A percentile compares a stretch with the other conserved stretches of the same genome.
Conservation (phyloP, 2,113 vertebrate species). For the Hiodon alosoides region DNA sequence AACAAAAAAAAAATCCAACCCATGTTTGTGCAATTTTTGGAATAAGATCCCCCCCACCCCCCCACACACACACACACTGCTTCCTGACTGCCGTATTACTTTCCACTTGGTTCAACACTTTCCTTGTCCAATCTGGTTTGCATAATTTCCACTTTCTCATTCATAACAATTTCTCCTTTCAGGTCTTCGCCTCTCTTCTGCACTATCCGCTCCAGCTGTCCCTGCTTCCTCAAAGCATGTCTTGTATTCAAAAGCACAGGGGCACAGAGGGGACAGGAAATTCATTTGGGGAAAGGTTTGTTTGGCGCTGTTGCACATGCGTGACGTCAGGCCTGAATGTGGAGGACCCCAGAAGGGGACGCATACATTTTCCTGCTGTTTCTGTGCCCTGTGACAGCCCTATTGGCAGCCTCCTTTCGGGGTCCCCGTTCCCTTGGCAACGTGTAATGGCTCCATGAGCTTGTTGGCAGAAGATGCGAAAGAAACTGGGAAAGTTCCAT, state of each 20-base stretch:
- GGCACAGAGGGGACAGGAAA: constrained; percentile 53
- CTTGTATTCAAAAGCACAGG: constrained; percentile 47
- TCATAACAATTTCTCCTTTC: constrained; percentile 61
- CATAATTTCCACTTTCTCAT: constrained; percentile 65
- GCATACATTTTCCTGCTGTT: constrained; percentile 10
- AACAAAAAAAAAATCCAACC: constrained; percentile 23
- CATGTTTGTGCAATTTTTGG: constrained; percentile 26
- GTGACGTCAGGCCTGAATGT: constrained; percentile 27
- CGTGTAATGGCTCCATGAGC: not conserved
- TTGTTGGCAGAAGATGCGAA: constrained; percentile 11
- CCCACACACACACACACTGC: constrained; percentile 5
- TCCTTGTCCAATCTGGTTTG: constrained; percentile 58
- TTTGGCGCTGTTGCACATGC: constrained; percentile 38
- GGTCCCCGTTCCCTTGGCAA: constrained; percentile 18
- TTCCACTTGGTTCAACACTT: constrained; percentile 43
- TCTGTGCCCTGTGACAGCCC: not conserved
- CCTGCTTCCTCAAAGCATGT: constrained; percentile 54
- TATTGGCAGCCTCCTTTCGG: not conserved
- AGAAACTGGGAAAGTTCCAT: constrained; percentile 14
- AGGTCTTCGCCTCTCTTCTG: constrained; percentile 34
- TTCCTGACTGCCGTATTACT: constrained; percentile 40
- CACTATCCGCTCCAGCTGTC: constrained; percentile 51
- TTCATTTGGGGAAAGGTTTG: constrained; percentile 50
- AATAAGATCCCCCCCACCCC: constrained; percentile 15
- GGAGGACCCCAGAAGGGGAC: not conserved